Evolutionary conservation across 1,140 invertebrate genomes (phyloP).

Genomic region (Drosophila bocki): DNA sequence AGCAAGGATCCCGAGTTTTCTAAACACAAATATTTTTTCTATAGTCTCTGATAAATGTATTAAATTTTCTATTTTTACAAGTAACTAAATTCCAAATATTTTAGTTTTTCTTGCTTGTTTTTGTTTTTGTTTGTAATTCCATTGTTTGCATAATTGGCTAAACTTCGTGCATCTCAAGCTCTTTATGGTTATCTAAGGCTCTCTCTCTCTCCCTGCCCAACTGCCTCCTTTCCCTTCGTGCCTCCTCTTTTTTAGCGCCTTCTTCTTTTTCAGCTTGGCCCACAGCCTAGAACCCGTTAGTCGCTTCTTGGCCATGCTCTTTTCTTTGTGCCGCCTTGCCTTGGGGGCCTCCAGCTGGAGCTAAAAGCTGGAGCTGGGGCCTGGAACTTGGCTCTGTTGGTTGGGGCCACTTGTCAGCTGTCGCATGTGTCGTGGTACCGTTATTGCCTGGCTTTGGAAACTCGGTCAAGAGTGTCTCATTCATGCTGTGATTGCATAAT

Average conservation of each 20-base stretch:
- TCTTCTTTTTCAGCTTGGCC: constrained; percentile 31
- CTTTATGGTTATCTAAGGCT: constrained; percentile 22
- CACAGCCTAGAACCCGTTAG: constrained; percentile 76
- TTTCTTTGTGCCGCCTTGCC: constrained; percentile 33
- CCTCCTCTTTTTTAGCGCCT: constrained; percentile 17
- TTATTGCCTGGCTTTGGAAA: constrained; percentile 82
- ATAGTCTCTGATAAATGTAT: no score
- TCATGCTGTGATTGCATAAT: constrained; percentile 85
- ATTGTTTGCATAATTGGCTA: constrained; percentile 50
- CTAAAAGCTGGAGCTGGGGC: constrained; percentile 11
- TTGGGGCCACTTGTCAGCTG: constrained; percentile 71
- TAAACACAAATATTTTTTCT: neutral
- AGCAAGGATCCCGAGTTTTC: neutral
- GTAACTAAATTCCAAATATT: neutral
- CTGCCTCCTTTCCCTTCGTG: neutral
- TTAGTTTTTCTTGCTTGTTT: neutral
- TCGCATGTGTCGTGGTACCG: constrained; percentile 77
- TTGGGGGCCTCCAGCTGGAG: constrained; percentile 17
- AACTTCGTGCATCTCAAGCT: constrained; percentile 34
- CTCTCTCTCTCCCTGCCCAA: neutral
- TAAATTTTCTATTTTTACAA: neutral
- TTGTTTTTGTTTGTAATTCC: neutral
- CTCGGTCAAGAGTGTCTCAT: constrained; percentile 84
- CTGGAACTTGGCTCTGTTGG: constrained; percentile 29
- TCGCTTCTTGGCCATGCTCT: constrained; percentile 43